A percentile compares a stretch with the other conserved stretches of the same genome.
Conservation (phyloP, 2,797 vertebrate species). For the Pangasius mekongensis region DNA sequence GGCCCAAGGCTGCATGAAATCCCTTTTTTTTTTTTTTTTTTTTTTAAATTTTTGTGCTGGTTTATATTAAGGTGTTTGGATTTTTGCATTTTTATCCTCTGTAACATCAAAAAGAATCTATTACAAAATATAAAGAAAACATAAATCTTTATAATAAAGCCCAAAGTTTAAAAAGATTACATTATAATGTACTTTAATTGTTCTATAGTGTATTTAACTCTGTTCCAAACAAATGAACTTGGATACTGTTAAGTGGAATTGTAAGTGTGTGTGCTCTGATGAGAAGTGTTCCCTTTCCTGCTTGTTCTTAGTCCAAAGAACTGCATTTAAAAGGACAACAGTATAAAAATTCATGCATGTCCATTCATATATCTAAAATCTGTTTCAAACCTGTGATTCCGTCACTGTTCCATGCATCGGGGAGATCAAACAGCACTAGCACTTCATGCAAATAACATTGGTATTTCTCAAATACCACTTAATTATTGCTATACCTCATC, state of each 20-base stretch:
- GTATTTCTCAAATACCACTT: background rate
- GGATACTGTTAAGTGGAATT: background rate
- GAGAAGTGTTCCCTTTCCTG: background rate
- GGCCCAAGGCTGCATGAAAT: background rate
- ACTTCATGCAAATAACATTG: background rate
- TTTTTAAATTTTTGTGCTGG: background rate
- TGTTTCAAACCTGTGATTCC: background rate
- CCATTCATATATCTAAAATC: background rate
- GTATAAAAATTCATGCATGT: background rate
- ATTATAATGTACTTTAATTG: background rate
- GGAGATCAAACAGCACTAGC: background rate
- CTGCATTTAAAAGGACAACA: background rate
- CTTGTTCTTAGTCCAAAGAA: background rate
- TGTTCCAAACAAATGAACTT: background rate
- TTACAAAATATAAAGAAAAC: background rate
- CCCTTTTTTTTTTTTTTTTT: background rate
- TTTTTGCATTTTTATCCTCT: background rate
- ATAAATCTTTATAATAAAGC: background rate
- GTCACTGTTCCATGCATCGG: background rate
- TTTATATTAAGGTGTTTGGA: background rate
- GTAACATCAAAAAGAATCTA: background rate
- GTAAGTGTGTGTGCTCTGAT: background rate
- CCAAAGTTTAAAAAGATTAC: background rate
- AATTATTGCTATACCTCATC: background rate
- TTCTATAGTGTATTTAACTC: background rate